phyloP scores from a whole-genome alignment of 2,113 vertebrate genomes.

The Sciurus niger region DNA sequence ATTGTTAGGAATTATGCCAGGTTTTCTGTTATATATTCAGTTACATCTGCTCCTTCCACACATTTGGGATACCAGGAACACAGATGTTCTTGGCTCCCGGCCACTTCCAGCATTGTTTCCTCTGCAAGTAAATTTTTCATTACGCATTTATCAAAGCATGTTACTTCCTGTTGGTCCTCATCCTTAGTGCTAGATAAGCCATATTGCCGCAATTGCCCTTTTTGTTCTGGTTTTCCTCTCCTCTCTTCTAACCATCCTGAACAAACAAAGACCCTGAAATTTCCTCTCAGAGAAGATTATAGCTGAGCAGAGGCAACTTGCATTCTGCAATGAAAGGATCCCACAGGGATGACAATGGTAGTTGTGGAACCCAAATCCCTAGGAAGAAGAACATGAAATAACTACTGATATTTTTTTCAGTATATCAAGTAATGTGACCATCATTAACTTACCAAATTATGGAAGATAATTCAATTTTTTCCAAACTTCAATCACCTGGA shows the following conservation, averaged over 20 bases:
- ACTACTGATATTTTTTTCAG: neutral
- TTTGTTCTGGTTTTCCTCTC: neutral
- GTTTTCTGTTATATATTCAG: conserved; percentile 69
- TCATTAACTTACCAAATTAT: conserved; percentile 5
- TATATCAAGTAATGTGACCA: neutral
- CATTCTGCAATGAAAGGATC: conserved; percentile 44
- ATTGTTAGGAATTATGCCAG: conserved; percentile 66
- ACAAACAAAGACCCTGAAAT: neutral
- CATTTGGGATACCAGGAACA: conserved; percentile 75
- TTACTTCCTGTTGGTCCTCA: conserved; percentile 58
- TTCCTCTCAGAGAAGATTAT: neutral
- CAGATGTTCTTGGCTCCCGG: conserved; percentile 79
- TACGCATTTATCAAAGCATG: conserved; percentile 68
- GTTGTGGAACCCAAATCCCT: neutral
- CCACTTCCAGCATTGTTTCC: conserved; percentile 74
- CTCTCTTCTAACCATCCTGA: neutral
- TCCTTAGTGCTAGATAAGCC: neutral
- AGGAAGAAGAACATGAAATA: neutral
- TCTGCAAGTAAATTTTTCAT: conserved; percentile 76
- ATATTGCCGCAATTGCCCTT: neutral
- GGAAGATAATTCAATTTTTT: conserved; percentile 21
- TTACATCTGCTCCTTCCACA: conserved; percentile 73
- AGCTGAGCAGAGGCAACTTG: conserved; percentile 11
- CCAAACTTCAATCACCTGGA: neutral
- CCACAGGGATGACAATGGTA: neutral